These are phyloP conservation scores for Zoanthus sociatus DNA, from an alignment of 92 coral and sea anemone genomes.

Conservation along the genomic window DNA sequence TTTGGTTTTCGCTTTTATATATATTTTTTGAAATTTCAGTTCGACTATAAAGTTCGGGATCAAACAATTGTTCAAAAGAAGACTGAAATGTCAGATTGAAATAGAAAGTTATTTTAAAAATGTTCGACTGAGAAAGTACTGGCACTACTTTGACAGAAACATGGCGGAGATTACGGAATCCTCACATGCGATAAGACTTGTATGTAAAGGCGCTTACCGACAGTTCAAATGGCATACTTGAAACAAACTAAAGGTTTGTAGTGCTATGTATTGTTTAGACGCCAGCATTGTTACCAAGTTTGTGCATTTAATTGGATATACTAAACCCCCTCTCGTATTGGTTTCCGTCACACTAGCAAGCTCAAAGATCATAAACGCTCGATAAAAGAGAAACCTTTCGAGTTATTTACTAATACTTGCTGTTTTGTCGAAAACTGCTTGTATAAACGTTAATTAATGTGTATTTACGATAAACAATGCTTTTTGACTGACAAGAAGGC, in stretches of 20 bases:
- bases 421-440: background rate
- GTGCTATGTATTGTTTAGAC: background rate
- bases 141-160: background rate
- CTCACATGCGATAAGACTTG: background rate
- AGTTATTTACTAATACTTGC: background rate
- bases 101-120: no score
- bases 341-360: background rate
- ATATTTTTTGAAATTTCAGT: no score
- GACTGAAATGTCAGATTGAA: no score
- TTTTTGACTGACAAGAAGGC: conserved; percentile 22
- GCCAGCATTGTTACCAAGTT: background rate
- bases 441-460: background rate
- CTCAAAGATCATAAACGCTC: background rate
- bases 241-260: conserved; percentile 35
- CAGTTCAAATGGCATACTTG: conserved; percentile 20
- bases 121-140: background rate
- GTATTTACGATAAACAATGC: background rate
- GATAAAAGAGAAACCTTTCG: background rate
- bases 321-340: background rate
- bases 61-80: no score
- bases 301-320: background rate
- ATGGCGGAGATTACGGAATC: conserved; percentile 18
- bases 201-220: background rate
- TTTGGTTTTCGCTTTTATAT: no score
- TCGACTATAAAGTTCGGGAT: no score